A percentile compares a stretch with the other conserved stretches of the same genome.
Conservation (phyloP, 2,113 vertebrate genomes). For the Bombycilla garrulus region DNA sequence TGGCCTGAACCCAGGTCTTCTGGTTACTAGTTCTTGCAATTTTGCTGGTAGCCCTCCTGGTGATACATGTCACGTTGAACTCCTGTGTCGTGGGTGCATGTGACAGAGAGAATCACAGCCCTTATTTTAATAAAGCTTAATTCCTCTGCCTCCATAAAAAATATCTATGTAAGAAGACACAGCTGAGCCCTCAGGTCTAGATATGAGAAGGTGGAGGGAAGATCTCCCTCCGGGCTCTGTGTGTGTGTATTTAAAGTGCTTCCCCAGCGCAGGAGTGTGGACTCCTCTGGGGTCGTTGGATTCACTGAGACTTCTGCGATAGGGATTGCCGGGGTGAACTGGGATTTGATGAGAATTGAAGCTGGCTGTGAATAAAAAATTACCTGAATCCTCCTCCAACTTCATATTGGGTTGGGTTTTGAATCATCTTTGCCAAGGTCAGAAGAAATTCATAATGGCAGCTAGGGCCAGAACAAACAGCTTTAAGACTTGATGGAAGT, state of each 20-base stretch:
- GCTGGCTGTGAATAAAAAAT: neutral
- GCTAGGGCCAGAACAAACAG: neutral
- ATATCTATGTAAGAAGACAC: neutral
- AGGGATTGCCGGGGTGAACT: neutral
- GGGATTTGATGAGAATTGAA: neutral
- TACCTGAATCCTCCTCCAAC: neutral
- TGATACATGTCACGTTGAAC: slow-evolving; percentile 26
- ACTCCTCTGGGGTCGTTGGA: neutral
- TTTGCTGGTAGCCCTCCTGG: slow-evolving; percentile 22
- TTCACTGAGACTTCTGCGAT: neutral
- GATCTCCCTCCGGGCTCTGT: neutral
- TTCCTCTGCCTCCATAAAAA: neutral
- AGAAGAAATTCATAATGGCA: neutral
- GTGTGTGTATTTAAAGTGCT: neutral
- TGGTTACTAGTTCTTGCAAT: neutral
- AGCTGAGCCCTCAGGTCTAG: neutral
- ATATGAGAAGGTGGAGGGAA: neutral
- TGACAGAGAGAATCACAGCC: slow-evolving; percentile 33
- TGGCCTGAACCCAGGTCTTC: neutral
- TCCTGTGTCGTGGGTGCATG: neutral
- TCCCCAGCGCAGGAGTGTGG: neutral
- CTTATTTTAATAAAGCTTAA: slow-evolving; percentile 26
- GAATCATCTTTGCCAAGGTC: neutral
- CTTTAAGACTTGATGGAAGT: neutral
- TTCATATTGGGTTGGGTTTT: neutral